Evolutionary conservation across 2,888 invertebrate genomes (phyloP).

Genomic region (Metalampra italica): DNA sequence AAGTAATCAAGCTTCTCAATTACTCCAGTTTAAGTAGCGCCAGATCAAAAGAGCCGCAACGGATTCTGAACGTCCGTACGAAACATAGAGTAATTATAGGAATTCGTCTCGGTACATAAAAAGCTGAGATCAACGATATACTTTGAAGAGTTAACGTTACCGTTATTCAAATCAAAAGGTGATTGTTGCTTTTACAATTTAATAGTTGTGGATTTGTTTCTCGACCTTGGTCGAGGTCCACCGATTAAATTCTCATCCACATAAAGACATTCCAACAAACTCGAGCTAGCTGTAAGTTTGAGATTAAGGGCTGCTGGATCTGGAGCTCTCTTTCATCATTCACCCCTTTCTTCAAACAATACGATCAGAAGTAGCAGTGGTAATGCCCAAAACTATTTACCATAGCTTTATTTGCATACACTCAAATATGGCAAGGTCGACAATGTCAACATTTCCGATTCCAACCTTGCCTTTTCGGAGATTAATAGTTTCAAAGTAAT

Average conservation of each 20-base stretch:
- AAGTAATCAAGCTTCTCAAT: constrained; percentile 4
- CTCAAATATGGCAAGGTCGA: too few relatives aligned
- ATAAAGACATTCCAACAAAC: too few relatives aligned
- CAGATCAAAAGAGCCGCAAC: constrained; percentile 6
- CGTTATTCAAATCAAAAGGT: constrained; percentile 3
- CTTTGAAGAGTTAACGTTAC: neutral
- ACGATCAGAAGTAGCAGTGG: too few relatives aligned
- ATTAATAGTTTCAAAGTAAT: constrained; percentile 18
- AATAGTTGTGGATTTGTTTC: neutral
- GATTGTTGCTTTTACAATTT: neutral
- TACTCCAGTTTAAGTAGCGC: constrained; percentile 2
- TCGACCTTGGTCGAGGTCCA: neutral
- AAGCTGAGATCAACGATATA: neutral
- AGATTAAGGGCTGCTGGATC: too few relatives aligned
- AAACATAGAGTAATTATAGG: constrained; percentile 1
- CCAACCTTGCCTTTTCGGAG: constrained; percentile 20
- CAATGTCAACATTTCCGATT: constrained; percentile 9
- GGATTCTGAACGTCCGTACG: constrained; percentile 1
- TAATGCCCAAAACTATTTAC: too few relatives aligned
- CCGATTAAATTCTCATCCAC: too few relatives aligned
- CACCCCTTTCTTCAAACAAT: too few relatives aligned
- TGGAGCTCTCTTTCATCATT: too few relatives aligned
- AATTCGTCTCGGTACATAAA: constrained; percentile 6
- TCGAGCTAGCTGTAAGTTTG: too few relatives aligned
- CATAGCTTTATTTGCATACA: too few relatives aligned